Base-by-base conservation (phyloP, 2,888 invertebrate genomes). In the Odontocerum albicorne region DNA sequence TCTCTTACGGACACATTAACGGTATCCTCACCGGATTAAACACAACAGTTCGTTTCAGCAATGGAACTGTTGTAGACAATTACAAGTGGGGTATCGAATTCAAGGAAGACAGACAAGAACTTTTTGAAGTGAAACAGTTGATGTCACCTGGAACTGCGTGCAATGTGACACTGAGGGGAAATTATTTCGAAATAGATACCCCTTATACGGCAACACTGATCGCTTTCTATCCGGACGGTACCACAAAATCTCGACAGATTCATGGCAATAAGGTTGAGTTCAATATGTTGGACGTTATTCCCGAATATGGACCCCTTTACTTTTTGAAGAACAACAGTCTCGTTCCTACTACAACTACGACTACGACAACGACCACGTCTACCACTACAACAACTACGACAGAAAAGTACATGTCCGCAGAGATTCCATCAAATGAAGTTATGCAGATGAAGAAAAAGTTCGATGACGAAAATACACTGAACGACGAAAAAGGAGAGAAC, bases 1-100 rank as follows among this genome's bases (percentile, higher is more conserved):
- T 88, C 57, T 87, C 87, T 66, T 92, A 91, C 91, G 92, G 92
- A 12, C 87, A 87, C 64, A 86, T 82, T 3, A 87, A 80, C 67
- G 90, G 83, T 58, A 86, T 85, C 70, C 82, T 86, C 38, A 87
- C 84, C 54, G 89, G 87, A 4, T 71, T 89, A 44, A 83, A 83
- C 46, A 86, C 87, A 20, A 79, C 76, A 7, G 82, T 89, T 52
- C 78, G 75, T 62, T 71, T 82, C 64, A 73, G 72, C 2, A 83
- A 86, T 63, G 83, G 83, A 1, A 78, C 79, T 1, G 64, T 71
- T 42, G 71, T 83, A 12, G 79, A 80, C 3, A 81, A 83, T 63
- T 82, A 88, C 56, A 79, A 81, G 62, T 92, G 92, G 92, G 89
- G 88, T 1, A 79, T 80, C 54, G 80, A 75, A 45, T 70, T 77